phyloP scores from a whole-genome alignment of 2,797 vertebrate species.

The Myripristis murdjan region DNA sequence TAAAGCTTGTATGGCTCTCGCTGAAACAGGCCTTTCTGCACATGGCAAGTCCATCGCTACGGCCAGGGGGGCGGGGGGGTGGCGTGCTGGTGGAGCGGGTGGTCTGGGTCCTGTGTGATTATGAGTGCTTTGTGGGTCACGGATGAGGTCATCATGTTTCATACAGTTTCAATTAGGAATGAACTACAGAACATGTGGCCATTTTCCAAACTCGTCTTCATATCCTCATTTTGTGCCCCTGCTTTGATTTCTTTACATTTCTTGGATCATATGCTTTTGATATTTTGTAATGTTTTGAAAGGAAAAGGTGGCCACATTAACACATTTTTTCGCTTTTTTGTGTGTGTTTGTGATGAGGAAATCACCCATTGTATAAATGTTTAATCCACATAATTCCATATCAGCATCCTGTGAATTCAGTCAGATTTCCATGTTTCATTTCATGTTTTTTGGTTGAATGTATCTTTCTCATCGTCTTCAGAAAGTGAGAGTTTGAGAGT shows the following conservation, averaged over 20 bases:
- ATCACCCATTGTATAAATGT: conserved; percentile 11
- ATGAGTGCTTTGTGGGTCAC: too few species aligned
- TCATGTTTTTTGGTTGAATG: background rate
- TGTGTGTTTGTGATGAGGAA: too few species aligned
- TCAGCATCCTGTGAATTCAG: background rate
- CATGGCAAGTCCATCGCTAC: too few species aligned
- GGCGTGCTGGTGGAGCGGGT: too few species aligned
- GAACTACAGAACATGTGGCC: background rate
- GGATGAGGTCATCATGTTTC: background rate
- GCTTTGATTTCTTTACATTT: background rate
- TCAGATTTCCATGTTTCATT: too few species aligned
- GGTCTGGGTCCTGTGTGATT: too few species aligned
- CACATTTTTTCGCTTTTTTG: too few species aligned
- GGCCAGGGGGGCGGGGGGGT: too few species aligned
- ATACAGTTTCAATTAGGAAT: background rate
- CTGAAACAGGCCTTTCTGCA: too few species aligned
- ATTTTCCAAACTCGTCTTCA: background rate
- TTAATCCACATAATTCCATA: background rate
- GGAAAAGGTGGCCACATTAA: too few species aligned
- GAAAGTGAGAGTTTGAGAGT: background rate
- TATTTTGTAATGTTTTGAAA: background rate
- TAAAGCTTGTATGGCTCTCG: too few species aligned
- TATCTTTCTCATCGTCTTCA: background rate
- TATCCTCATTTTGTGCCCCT: background rate
- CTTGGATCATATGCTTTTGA: background rate